These are phyloP conservation scores for Bombylius discolor DNA, from an alignment of 2,888 invertebrate genomes.

Conservation along the genomic window DNA sequence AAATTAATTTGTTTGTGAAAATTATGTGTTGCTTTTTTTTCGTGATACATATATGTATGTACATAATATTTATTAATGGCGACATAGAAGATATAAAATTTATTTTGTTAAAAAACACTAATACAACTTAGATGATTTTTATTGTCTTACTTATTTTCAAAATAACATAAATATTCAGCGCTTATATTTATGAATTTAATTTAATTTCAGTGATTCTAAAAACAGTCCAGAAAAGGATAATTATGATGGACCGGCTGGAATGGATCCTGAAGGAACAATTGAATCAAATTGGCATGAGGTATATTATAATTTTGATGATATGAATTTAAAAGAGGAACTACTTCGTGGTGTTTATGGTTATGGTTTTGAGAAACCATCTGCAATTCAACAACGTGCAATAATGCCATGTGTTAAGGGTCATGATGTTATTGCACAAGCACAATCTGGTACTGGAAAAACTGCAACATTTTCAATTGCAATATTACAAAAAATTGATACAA, in stretches of 20 bases:
- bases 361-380: conserved; percentile 99
- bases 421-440: conserved; percentile 99
- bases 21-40: too few relatives aligned
- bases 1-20: too few relatives aligned
- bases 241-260: conserved; percentile 44
- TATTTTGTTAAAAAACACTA: too few relatives aligned
- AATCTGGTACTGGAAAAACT: conserved; percentile 99
- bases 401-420: conserved; percentile 90
- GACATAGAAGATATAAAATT: too few relatives aligned
- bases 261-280: conserved; percentile 85
- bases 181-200: too few relatives aligned
- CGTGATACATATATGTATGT: too few relatives aligned
- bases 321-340: conserved; percentile 91
- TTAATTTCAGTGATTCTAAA: neutral
- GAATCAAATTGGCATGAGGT: conserved; percentile 90
- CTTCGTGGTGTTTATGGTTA: conserved; percentile 97
- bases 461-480: conserved; percentile 99
- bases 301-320: conserved; percentile 95
- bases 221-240: conserved; percentile 2
- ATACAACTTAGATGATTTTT: too few relatives aligned
- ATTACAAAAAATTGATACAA: conserved; percentile 90
- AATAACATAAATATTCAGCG: too few relatives aligned
- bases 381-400: conserved; percentile 98
- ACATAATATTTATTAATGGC: too few relatives aligned
- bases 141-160: too few relatives aligned